These are phyloP conservation scores for Perodicticus potto DNA, from an alignment of 2,797 vertebrate species.

Conservation along the genomic window DNA sequence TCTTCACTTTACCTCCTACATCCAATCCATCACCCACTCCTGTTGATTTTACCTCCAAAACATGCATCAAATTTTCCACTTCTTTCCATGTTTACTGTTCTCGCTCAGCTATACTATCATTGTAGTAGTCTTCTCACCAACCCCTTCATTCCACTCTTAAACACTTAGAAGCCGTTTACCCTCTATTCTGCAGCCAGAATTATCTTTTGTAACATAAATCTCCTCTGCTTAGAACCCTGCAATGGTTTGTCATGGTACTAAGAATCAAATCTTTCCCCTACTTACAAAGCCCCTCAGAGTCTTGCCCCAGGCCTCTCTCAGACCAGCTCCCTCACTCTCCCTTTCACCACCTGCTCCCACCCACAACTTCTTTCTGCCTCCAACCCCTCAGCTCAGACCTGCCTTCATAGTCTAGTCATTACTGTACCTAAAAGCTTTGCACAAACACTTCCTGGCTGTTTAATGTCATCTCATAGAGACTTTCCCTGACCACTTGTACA, in stretches of 20 bases:
- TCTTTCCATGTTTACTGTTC: background rate
- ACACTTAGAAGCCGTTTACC: background rate
- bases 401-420: background rate
- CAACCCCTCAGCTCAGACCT: background rate
- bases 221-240: background rate
- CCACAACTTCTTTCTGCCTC: background rate
- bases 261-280: background rate
- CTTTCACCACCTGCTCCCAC: rapidly evolving
- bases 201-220: background rate
- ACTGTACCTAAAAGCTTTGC: background rate
- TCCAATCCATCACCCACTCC: background rate
- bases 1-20: background rate
- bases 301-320: background rate
- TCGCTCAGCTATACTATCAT: background rate
- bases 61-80: background rate
- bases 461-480: background rate
- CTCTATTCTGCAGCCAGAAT: background rate
- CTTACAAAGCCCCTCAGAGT: background rate
- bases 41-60: background rate
- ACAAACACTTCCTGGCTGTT: background rate
- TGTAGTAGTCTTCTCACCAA: background rate
- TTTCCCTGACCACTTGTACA: background rate
- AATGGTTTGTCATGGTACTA: background rate
- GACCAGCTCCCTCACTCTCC: background rate
- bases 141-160: background rate